These are phyloP conservation scores for Drosophila cognata DNA, from an alignment of 2,888 invertebrate genomes.

Conservation along the genomic window DNA sequence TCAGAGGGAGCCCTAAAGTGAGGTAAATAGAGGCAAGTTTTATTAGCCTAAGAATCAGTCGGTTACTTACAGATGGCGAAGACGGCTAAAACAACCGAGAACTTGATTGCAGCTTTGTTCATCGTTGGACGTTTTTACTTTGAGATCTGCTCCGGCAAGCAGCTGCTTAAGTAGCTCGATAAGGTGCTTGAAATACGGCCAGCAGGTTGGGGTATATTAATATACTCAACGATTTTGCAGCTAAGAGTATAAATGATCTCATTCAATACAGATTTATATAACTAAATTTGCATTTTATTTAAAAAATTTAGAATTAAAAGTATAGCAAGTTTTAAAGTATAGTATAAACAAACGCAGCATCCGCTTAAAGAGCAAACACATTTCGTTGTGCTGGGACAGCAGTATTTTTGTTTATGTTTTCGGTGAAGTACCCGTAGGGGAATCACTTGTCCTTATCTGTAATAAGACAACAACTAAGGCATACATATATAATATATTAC, in stretches of 20 bases:
- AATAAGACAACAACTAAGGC: constrained; percentile 31
- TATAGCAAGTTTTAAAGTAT: neutral
- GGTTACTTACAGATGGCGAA: constrained; percentile 65
- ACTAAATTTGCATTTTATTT: neutral
- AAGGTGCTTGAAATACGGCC: constrained; percentile 5
- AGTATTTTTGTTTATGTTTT: neutral
- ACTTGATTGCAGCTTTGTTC: constrained; percentile 42
- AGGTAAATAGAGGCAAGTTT: constrained; percentile 5
- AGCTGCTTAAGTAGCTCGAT: constrained; percentile 42
- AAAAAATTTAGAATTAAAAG: neutral
- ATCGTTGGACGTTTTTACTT: constrained; percentile 30
- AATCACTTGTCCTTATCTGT: constrained; percentile 33
- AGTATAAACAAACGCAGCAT: too few relatives aligned
- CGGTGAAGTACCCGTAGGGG: constrained; percentile 57
- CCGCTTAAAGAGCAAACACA: constrained; percentile 18
- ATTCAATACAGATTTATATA: neutral
- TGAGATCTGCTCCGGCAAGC: constrained; percentile 17
- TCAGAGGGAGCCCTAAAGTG: constrained; percentile 31
- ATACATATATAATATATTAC: constrained; percentile 19
- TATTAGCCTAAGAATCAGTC: neutral
- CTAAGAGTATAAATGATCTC: neutral
- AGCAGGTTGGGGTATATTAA: neutral
- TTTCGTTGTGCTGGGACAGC: neutral
- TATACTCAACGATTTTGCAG: neutral
- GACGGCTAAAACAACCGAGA: constrained; percentile 45